Evolutionary conservation across 2,113 vertebrate species (phyloP), one percentile per base, ranked within the genome.

Genomic region (Galemys pyrenaicus): DNA sequence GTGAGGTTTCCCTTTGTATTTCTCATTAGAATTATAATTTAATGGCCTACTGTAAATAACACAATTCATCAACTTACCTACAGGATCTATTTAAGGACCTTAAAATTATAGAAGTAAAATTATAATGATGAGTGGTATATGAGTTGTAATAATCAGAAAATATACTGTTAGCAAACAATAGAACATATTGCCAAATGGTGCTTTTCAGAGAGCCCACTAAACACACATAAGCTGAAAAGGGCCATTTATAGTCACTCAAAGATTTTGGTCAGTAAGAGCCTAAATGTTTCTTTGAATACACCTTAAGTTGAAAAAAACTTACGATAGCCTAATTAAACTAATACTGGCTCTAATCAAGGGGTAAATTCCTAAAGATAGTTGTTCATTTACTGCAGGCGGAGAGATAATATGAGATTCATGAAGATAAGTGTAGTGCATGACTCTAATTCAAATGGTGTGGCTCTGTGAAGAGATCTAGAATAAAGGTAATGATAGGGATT

Each of bases 1-100:
- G 2, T 79, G 78, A 74, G 35, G 56, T 60, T 92, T 54, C 46
- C 37, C 44, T 87, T 79, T 89, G 11, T 41, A 60, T 85, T 89
- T 85, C 39, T 77, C n/a, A 73, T 68, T 56, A 93, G 54, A 86
- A 73, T 16, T 87, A 51, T 65, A 41, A 89, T 87, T 94, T 84
- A 70, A 37, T 91, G 28, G 5, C n/a, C 35, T 56, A 37, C 17
- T 87, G 0, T 87, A 85, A 89, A 41, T 86, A 94, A 83, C 37
- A 49, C 39, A 75, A 93, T 88, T 92, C 26, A 51, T 65, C 37
- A 62, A 75, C 26, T 49, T 83, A 49, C 32, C 56, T 87, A 93
- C 54, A 78, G 65, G 35, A 75, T 3, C 35, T 35, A 67, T 78
- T 84, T 35, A 37, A 41, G 90, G 54, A 44, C 89, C 79, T 62